A percentile compares a stretch with the other conserved stretches of the same genome.
Conservation (phyloP, 2,113 vertebrate species). For the Phalacrocorax brasilianus region DNA sequence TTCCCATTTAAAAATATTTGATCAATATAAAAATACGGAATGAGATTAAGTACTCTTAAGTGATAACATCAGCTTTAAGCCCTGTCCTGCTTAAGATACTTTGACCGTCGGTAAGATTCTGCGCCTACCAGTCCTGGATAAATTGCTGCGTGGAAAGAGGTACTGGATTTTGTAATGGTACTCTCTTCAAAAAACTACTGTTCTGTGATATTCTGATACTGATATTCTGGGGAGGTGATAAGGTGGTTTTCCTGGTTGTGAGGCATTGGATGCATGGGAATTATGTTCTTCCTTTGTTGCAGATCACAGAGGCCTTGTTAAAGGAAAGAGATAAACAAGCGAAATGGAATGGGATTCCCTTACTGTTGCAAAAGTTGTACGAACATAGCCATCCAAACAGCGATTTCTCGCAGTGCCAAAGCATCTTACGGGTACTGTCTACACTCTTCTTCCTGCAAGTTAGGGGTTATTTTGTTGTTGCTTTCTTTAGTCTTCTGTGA, state of each 20-base stretch:
- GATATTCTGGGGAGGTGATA: not conserved
- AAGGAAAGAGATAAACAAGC: conserved; percentile 91
- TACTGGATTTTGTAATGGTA: not conserved
- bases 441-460: not conserved
- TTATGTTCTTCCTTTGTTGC: not conserved
- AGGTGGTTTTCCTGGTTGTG: not conserved
- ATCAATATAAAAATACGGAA: not conserved
- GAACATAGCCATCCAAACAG: conserved; percentile 93
- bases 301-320: conserved; percentile 91
- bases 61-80: not conserved
- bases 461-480: not conserved
- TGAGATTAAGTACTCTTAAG: not conserved
- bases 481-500: not conserved
- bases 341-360: conserved; percentile 95
- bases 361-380: conserved; percentile 88
- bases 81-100: not conserved
- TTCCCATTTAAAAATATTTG: not conserved
- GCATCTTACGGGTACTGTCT: conserved; percentile 88
- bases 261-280: not conserved
- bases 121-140: not conserved
- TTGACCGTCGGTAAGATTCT: not conserved
- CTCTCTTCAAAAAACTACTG: not conserved
- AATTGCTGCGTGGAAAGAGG: not conserved
- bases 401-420: conserved; percentile 90
- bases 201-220: not conserved